Base-by-base conservation (phyloP, 2,113 vertebrate species). In the Rhea americana region DNA sequence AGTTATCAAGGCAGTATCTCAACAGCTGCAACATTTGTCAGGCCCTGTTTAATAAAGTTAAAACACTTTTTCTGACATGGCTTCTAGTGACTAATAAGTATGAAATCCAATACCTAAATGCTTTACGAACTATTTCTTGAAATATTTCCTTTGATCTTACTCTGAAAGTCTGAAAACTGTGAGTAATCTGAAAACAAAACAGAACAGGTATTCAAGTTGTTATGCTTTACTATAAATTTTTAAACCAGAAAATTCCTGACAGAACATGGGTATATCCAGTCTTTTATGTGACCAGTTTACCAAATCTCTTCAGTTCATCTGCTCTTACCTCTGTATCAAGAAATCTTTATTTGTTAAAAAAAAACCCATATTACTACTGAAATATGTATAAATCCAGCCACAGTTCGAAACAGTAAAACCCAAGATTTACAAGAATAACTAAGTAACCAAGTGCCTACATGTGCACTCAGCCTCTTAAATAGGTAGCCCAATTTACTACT, bases 51-150 rank as follows among this genome's bases (percentile, higher is more conserved):
- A 90, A 77, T 71, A 25, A 63, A 59, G 61, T 3, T 78, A 32
- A 13, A 80, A 71, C 12, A 25, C 10, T 39, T 71, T 70, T 94
- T 67, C 78, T 71, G 59, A 63, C 45, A 45, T 2, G 0, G 59
- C 30, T 91, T 77, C 53, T 39, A n/a, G 32, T 73, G 63, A 78
- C n/a, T 78, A 88, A 63, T 84, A 86, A 90, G 91, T 72, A 72
- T 53, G 48, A 87, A 81, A 92, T 59, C 7, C 22, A 45, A 21
- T 26, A 78, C 15, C 22, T 28, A 90, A 67, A 78, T 53, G 8
- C 26, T 47, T 39, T 45, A 37, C 0, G 0, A 35, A 18, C n/a
- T 68, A 35, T 56, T 82, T 82, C 48, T 73, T 77, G 7, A 74
- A 84, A 12, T 76, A 81, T n/a, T 45, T 90, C 43, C 35, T 72